phyloP scores from a whole-genome alignment of 2,888 invertebrate species.

The Nebria salina region DNA sequence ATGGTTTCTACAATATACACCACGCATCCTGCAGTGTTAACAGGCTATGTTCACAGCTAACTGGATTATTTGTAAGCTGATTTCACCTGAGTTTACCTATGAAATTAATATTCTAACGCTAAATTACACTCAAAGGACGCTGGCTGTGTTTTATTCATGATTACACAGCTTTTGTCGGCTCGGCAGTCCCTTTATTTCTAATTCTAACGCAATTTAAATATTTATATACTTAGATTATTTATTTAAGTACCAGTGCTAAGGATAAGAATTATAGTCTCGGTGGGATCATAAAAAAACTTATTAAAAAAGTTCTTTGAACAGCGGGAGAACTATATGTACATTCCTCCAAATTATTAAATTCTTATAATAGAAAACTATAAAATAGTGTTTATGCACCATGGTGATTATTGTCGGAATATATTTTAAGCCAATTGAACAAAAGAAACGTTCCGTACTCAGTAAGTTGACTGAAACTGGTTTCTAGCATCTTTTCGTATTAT shows the following conservation, averaged over 20 bases:
- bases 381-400: too few relatives aligned
- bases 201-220: constrained; percentile 8
- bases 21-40: background rate
- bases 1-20: background rate
- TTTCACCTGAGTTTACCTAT: constrained; percentile 37
- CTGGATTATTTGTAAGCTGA: constrained; percentile 38
- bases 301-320: background rate
- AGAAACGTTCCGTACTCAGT: too few relatives aligned
- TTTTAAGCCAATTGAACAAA: too few relatives aligned
- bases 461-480: too few relatives aligned
- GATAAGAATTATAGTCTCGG: background rate
- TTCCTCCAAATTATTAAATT: too few relatives aligned
- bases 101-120: constrained; percentile 38
- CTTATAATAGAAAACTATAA: too few relatives aligned
- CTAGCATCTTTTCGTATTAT: too few relatives aligned
- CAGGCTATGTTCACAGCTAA: constrained; percentile 13
- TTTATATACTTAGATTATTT: background rate
- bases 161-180: background rate
- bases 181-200: background rate
- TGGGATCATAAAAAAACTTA: background rate
- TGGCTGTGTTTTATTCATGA: constrained; percentile 14
- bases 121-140: background rate
- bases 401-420: too few relatives aligned
- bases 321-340: too few relatives aligned
- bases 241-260: background rate